These are phyloP conservation scores for Heliconius hermathena DNA, from an alignment of 1,140 invertebrate species.

Conservation along the genomic window DNA sequence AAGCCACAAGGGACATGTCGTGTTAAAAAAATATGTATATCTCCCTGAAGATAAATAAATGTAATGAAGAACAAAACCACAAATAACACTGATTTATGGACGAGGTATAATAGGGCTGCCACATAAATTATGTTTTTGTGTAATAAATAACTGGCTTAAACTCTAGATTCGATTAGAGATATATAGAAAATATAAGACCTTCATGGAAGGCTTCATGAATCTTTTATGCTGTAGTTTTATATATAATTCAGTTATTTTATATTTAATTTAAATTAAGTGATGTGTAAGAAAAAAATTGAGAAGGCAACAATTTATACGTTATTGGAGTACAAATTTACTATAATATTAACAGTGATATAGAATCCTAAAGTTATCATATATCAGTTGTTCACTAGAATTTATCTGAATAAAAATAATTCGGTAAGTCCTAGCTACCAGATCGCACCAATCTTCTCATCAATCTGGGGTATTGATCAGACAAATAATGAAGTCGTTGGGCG, in stretches of 20 bases:
- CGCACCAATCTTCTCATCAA: too few species aligned
- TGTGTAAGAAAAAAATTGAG: too few species aligned
- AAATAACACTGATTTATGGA: not conserved
- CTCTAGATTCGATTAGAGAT: not conserved
- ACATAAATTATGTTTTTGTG: slow-evolving; percentile 7
- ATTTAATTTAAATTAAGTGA: too few species aligned
- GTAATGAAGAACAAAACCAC: slow-evolving; percentile 10
- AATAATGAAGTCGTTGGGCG: too few species aligned
- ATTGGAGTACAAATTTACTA: too few species aligned
- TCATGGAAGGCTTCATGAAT: not conserved
- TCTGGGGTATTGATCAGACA: too few species aligned
- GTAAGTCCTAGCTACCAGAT: too few species aligned
- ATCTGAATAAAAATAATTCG: too few species aligned
- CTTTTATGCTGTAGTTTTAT: not conserved
- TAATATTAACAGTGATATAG: too few species aligned
- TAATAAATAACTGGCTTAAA: slow-evolving; percentile 13
- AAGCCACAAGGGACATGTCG: not conserved
- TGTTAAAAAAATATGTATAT: not conserved
- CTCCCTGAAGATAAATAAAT: slow-evolving; percentile 3
- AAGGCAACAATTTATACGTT: too few species aligned
- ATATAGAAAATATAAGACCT: not conserved
- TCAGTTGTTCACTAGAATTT: too few species aligned
- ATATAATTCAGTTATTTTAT: not conserved
- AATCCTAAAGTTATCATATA: too few species aligned
- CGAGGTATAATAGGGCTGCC: not conserved